A percentile compares a stretch with the other conserved stretches of the same genome.
Conservation (phyloP, 2,888 invertebrate species). For the Coenonympha arcania region DNA sequence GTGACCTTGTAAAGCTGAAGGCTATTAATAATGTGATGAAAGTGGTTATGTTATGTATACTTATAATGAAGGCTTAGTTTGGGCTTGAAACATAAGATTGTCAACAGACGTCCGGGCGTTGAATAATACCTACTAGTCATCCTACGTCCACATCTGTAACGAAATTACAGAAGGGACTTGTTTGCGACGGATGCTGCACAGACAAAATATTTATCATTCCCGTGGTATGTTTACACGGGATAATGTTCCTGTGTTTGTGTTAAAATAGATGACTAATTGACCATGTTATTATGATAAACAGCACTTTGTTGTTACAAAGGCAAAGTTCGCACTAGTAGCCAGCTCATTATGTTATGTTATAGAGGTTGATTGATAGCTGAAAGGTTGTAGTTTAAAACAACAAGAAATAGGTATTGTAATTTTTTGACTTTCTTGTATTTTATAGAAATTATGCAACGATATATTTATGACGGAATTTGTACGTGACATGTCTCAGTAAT, state of each 20-base stretch:
- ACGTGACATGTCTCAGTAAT: too few relatives aligned
- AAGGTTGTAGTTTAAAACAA: too few relatives aligned
- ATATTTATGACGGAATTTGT: too few relatives aligned
- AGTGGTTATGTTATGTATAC: too few relatives aligned
- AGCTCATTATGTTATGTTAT: too few relatives aligned
- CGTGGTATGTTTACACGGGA: constrained; percentile 29
- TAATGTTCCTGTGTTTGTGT: constrained; percentile 22
- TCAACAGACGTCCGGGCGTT: constrained; percentile 25
- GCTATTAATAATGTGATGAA: constrained; percentile 8
- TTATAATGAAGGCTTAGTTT: constrained; percentile 7
- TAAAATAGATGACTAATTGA: constrained; percentile 7
- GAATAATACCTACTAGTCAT: constrained; percentile 32
- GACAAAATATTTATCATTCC: constrained; percentile 32
- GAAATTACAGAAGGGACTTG: constrained; percentile 34
- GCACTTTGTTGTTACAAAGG: neutral
- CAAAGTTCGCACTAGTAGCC: neutral
- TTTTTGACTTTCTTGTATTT: too few relatives aligned
- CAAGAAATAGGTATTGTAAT: too few relatives aligned
- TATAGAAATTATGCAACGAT: too few relatives aligned
- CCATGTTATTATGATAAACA: neutral
- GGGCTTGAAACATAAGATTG: constrained; percentile 20
- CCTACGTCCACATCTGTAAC: constrained; percentile 32
- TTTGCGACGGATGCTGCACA: constrained; percentile 38
- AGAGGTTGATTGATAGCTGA: too few relatives aligned
- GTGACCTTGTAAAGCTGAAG: too few relatives aligned